These are phyloP conservation scores for Salminus brasiliensis DNA, from an alignment of 2,113 vertebrate genomes.

Conservation along the genomic window DNA sequence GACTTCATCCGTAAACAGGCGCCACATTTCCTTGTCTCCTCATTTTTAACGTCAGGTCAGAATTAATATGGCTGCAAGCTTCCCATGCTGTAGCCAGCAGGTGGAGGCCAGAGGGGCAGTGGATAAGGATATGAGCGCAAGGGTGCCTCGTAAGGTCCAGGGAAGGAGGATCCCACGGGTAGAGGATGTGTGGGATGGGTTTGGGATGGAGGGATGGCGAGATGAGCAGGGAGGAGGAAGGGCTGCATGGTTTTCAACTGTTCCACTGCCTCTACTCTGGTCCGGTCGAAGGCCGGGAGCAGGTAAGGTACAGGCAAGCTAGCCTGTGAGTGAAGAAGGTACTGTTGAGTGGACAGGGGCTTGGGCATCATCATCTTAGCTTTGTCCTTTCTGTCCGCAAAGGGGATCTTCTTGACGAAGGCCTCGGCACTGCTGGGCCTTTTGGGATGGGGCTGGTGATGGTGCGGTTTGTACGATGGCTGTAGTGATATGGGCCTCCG, in stretches of 20 bases:
- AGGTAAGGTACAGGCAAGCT: slow-evolving; percentile 51
- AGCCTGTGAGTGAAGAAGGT: slow-evolving; percentile 47
- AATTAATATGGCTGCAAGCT: slow-evolving; percentile 65
- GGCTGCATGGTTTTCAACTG: slow-evolving; percentile 60
- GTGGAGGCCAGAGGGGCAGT: slow-evolving; percentile 64
- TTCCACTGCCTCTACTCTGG: slow-evolving; percentile 52
- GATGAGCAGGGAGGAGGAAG: slow-evolving; percentile 60
- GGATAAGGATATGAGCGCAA: slow-evolving; percentile 67
- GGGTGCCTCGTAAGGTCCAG: slow-evolving; percentile 60
- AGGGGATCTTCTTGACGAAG: slow-evolving; percentile 58
- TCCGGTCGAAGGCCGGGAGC: slow-evolving; percentile 62
- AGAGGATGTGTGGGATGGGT: slow-evolving; percentile 63
- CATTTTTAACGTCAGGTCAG: no score
- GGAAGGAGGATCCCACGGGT: slow-evolving; percentile 55
- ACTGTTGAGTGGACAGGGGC: slow-evolving; percentile 62
- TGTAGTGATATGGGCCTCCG: slow-evolving; percentile 65
- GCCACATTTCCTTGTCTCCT: no score
- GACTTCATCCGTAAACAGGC: no score
- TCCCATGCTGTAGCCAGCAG: slow-evolving; percentile 63
- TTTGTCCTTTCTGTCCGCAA: slow-evolving; percentile 71
- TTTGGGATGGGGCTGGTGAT: slow-evolving; percentile 52
- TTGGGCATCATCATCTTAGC: slow-evolving; percentile 66
- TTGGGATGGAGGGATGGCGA: slow-evolving; percentile 66
- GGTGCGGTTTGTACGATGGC: slow-evolving; percentile 55
- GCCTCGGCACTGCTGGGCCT: slow-evolving; percentile 51